Percentiles rank a stretch among this genome's conserved stretches.
phyloP scores from a whole-genome alignment of 2,797 vertebrate species.

The Cygnus olor region DNA sequence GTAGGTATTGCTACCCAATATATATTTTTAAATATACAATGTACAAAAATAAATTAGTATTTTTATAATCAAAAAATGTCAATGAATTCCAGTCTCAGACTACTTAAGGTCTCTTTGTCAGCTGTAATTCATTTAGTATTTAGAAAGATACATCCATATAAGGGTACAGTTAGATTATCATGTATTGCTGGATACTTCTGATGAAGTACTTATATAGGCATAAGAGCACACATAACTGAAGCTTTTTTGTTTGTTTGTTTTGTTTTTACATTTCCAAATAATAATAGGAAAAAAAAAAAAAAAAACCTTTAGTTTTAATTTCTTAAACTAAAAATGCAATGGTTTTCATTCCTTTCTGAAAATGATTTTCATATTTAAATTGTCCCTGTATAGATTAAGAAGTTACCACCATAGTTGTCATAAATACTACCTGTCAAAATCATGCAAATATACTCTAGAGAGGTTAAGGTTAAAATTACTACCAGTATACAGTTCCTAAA shows the following conservation, averaged over 20 bases:
- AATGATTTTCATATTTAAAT: background rate
- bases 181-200: background rate
- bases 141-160: background rate
- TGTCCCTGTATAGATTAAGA: background rate
- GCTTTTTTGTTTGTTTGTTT: background rate
- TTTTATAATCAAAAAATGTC: background rate
- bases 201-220: background rate
- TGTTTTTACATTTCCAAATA: background rate
- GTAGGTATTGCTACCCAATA: too few relatives aligned
- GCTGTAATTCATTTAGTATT: background rate
- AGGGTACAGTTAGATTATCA: background rate
- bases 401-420: background rate
- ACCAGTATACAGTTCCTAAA: background rate
- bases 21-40: background rate
- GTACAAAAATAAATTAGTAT: accelerated
- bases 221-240: background rate
- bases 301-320: background rate
- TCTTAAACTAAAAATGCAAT: background rate
- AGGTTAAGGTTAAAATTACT: background rate
- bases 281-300: background rate
- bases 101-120: background rate
- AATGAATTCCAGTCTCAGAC: background rate
- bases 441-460: background rate
- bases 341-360: background rate
- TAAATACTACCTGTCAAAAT: background rate